phyloP scores from a whole-genome alignment of 1,140 invertebrate genomes.

The Drosophila prosaltans region DNA sequence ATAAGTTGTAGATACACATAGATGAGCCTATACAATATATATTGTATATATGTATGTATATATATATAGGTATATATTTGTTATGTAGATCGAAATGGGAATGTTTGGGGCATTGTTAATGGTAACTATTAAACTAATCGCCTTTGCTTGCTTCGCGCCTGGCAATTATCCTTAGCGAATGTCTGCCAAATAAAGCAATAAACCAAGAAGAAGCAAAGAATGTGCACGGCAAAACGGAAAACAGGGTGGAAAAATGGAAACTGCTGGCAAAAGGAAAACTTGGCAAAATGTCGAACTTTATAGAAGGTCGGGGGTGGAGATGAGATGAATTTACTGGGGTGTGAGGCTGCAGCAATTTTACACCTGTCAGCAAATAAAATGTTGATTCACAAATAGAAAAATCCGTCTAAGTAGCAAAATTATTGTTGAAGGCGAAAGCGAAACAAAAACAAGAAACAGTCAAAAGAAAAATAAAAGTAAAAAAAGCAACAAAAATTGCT shows the following conservation, averaged over 20 bases:
- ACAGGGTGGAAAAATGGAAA: neutral
- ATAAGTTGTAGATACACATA: no score
- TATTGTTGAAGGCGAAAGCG: conserved; percentile 55
- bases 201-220: conserved; percentile 14
- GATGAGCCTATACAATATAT: no score
- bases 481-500: conserved; percentile 28
- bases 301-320: neutral
- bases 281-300: conserved; percentile 48
- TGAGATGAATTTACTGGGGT: neutral
- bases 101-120: conserved; percentile 55
- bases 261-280: conserved; percentile 27
- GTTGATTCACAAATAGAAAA: conserved; percentile 78
- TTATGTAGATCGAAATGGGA: neutral
- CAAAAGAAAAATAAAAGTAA: conserved; percentile 22
- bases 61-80: neutral
- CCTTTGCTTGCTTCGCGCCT: conserved; percentile 48
- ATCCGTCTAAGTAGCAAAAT: conserved; percentile 77
- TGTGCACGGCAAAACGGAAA: neutral
- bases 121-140: conserved; percentile 76
- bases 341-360: conserved; percentile 63
- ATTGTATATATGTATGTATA: no score
- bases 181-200: conserved; percentile 45
- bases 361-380: conserved; percentile 80
- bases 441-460: conserved; percentile 39
- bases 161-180: conserved; percentile 58